Evolutionary conservation across 1,140 invertebrate species (phyloP), one percentile per base, ranked within the genome.

Genomic region (Drosophila navojoa): DNA sequence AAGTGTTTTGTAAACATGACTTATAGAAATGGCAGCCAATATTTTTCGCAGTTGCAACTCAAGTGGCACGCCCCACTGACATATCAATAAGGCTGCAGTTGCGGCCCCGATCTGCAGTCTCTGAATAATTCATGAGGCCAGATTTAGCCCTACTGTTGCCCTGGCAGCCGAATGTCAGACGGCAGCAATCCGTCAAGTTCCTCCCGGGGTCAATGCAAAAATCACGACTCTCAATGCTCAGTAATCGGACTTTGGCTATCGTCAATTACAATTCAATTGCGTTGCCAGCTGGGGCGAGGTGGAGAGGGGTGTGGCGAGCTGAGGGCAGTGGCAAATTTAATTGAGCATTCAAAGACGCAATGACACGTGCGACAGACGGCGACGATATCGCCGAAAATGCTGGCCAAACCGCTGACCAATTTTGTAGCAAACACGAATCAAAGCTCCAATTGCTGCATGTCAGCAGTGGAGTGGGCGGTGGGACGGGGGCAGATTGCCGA

Each of bases 291-390:
- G 16, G 11, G 9, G 45, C 19, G 19, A 19, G 19, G 19, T 19
- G 19, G 2, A 19, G 19, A 1, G 19, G 2, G 19, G 2, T 19
- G 19, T 1, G 19, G 19, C 19, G 2, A 19, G 19, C 19, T 19
- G 2, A 42, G 4, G 25, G 6, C 67, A 63, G 69, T 67, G 70
- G 52, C 62, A 87, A 87, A 84, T 89, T 89, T 89, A 89, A 89
- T 89, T 89, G 84, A 89, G 85, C 84, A 89, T 89, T 89, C 79
- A 89, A 80, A 80, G 74, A 79, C 73, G 79, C 84, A 89, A 68
- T 78, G 84, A 72, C 84, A 87, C 76, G 76, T 76, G 77, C 75
- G 75, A 85, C 66, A 75, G 68, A 63, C 47, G 52, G 49, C 57
- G 45, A 32, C 27, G 53, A 47, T 62, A 55, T 15, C 60, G 61